These are phyloP conservation scores for Tenebrosternarchus preto DNA, from an alignment of 2,113 vertebrate genomes.

Conservation along the genomic window DNA sequence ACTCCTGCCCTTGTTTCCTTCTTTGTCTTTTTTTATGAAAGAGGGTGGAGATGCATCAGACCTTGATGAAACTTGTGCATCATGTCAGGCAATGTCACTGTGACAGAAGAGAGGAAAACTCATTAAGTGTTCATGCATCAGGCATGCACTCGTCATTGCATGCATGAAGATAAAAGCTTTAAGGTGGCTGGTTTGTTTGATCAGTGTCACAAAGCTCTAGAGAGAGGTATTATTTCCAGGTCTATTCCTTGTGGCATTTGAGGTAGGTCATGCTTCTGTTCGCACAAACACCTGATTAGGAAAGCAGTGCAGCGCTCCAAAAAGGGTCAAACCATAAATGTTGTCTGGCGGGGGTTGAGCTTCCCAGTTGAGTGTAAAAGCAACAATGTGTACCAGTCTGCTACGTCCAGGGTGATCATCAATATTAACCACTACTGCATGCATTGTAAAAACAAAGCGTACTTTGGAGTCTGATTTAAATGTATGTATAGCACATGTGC, in stretches of 20 bases:
- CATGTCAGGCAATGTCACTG: not conserved
- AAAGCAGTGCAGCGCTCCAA: not conserved
- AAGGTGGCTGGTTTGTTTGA: conserved; percentile 14
- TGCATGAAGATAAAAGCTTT: not conserved
- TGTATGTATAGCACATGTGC: not conserved
- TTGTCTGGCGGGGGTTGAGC: no score
- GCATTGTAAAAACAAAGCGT: not conserved
- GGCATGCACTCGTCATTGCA: conserved; percentile 15
- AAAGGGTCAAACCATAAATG: conserved; percentile 4
- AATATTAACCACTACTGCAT: no score
- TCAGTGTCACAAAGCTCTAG: conserved; percentile 10
- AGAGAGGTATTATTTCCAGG: conserved; percentile 19
- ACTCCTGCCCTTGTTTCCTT: conserved; percentile 53
- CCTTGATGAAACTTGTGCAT: conserved; percentile 55
- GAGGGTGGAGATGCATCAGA: conserved; percentile 57
- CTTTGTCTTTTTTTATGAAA: conserved; percentile 48
- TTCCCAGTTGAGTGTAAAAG: not conserved
- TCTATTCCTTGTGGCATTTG: not conserved
- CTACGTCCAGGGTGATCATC: not conserved
- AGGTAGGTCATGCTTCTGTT: not conserved
- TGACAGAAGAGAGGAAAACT: conserved; percentile 18
- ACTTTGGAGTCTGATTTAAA: not conserved
- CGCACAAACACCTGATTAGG: conserved; percentile 2
- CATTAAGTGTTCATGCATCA: conserved; percentile 11
- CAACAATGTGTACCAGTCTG: not conserved